Evolutionary conservation across 2,113 vertebrate species (phyloP).

Genomic region (Dromas ardeola): DNA sequence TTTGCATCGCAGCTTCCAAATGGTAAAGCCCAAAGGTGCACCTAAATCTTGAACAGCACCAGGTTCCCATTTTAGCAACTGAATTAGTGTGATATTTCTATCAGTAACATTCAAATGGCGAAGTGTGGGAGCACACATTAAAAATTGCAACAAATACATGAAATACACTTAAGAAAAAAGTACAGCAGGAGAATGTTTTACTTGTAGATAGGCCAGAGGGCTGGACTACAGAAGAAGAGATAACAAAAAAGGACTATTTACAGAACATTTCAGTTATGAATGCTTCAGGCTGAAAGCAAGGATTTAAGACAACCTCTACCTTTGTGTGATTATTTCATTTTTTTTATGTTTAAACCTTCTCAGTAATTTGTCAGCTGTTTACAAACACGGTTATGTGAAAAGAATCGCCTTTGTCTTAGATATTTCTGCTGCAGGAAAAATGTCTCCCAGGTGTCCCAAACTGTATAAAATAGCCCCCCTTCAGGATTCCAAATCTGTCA

Average conservation of each 20-base stretch:
- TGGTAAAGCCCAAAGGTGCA: background rate
- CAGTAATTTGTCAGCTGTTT: conserved; percentile 3
- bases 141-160: background rate
- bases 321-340: background rate
- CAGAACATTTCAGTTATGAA: background rate
- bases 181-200: background rate
- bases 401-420: conserved; percentile 56
- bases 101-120: background rate
- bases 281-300: background rate
- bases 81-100: background rate
- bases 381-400: conserved; percentile 31
- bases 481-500: conserved; percentile 80
- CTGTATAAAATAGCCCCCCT: conserved; percentile 68
- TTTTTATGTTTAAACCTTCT: background rate
- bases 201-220: background rate
- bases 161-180: background rate
- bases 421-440: conserved; percentile 51
- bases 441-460: conserved; percentile 72
- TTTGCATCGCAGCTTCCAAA: background rate
- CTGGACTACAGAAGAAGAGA: background rate
- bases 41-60: background rate
- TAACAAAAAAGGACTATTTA: background rate
- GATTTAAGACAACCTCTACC: background rate
- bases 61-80: background rate
- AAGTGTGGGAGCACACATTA: background rate